Conservation (phyloP, 1,140 invertebrate species). For the Chionoecetes opilio region DNA sequence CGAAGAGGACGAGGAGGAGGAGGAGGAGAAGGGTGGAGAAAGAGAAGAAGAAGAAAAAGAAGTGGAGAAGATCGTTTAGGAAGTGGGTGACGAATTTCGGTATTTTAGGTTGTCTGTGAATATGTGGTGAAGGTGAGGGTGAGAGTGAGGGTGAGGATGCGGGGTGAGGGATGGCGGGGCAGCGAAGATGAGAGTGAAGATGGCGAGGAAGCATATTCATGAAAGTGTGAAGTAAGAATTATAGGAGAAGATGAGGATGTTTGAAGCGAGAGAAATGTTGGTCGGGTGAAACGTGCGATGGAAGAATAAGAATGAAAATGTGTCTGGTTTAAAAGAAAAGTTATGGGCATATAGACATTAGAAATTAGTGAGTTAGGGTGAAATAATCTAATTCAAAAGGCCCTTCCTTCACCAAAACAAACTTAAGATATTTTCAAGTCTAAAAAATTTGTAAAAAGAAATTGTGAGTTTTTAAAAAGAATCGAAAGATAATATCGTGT, state of each 20-base stretch:
- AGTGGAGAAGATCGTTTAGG: not conserved
- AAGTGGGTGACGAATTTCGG: not conserved
- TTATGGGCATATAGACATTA: not conserved
- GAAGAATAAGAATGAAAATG: not conserved
- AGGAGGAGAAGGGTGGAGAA: not conserved
- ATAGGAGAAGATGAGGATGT: not conserved
- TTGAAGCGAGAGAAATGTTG: not conserved
- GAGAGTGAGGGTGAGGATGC: not conserved
- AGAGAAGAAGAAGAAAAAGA: not conserved
- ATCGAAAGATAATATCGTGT: not conserved
- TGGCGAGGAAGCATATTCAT: not conserved
- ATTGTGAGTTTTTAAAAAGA: not conserved
- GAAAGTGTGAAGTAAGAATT: not conserved
- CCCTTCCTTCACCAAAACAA: not conserved
- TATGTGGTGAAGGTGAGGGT: not conserved
- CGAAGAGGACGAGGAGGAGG: not conserved
- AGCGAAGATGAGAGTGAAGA: not conserved
- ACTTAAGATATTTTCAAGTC: not conserved
- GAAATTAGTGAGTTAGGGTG: not conserved
- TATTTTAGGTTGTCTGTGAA: not conserved
- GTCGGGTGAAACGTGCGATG: not conserved
- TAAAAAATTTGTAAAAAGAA: not conserved
- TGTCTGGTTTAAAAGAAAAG: not conserved
- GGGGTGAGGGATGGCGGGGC: not conserved
- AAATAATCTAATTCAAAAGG: not conserved